A percentile compares a stretch with the other conserved stretches of the same genome.
Conservation (phyloP, 2,888 invertebrate genomes). For the Drosophila paranaensis region DNA sequence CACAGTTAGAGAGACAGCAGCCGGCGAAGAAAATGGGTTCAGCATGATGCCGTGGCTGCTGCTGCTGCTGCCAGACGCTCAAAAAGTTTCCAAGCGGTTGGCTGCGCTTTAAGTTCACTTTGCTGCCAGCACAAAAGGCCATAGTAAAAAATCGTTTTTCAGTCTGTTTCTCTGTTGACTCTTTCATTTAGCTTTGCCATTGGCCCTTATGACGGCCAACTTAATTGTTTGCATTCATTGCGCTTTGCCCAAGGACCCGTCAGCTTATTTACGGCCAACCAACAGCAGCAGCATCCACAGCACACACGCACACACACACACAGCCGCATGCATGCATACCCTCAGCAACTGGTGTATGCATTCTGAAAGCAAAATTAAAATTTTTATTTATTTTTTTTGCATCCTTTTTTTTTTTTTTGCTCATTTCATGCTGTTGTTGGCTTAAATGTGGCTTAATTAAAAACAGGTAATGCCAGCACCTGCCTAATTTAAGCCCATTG, state of each 20-base stretch:
- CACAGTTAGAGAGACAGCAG: neutral
- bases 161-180: constrained; percentile 16
- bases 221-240: constrained; percentile 70
- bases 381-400: constrained; percentile 23
- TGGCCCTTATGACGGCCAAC: constrained; percentile 60
- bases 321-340: neutral
- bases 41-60: neutral
- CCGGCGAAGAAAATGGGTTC: neutral
- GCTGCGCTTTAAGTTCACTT: constrained; percentile 64
- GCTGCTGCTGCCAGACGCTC: constrained; percentile 56
- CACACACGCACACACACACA: neutral
- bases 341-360: constrained; percentile 37
- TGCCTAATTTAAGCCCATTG: neutral
- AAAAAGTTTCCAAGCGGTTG: constrained; percentile 71
- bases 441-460: constrained; percentile 70
- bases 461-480: constrained; percentile 28
- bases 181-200: constrained; percentile 45
- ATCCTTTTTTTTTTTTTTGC: constrained; percentile 1
- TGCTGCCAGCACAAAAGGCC: constrained; percentile 45
- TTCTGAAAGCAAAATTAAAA: constrained; percentile 55
- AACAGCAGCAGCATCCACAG: constrained; percentile 21
- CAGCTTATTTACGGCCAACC: constrained; percentile 63
- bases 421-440: constrained; percentile 56
- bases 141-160: constrained; percentile 49
- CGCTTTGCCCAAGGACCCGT: constrained; percentile 32